Base-by-base conservation (phyloP, 2,113 vertebrate species). In the Trochalopteron elliotii region DNA sequence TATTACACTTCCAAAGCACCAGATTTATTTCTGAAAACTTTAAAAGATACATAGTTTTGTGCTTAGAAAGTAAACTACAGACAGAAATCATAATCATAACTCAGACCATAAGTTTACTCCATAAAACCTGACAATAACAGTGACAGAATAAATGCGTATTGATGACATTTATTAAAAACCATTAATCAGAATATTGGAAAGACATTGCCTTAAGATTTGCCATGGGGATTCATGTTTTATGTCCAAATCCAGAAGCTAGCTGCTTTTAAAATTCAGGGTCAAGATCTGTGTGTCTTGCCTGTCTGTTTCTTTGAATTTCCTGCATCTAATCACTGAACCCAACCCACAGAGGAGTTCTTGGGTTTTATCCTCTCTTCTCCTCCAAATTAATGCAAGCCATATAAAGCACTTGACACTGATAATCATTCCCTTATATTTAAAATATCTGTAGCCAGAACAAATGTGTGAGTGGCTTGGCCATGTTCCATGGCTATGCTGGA, bases 341-440 rank as follows among this genome's bases (percentile, higher is more conserved):
- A 85, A 16, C 2, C 12, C 77, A 59, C 5, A 2, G 47, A 77
- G 53, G 45, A 77, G 59, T 24, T 92, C 55, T 37, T 68, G 24
- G 27, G 35, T 89, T 94, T 93, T 93, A 89, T 92, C 35, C 17
- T 52, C 37, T 92, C n/a, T 25, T 78, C 59, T 70, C n/a, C 76
- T 85, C 55, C 72, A 84, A 88, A 96, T 95, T 69, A 40, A 94
- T 89, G 61, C 2, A 4, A 95, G 27, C 30, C 65, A 56, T 65
- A 90, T 77, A 92, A 83, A 90, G 45, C 67, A 90, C 35, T 75
- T 49, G 52, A 93, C 86, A 91, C 20, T 11, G 6, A 69, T 67
- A 75, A 78, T 53, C 60, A 71, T 76, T 87, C 88, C 86, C 74
- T 93, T 90, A 92, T 87, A 53, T 95, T 94, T 96, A 96, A 95